Percentiles rank a stretch among this genome's conserved stretches.
phyloP scores from a whole-genome alignment of 1,140 invertebrate species.

The Halictus rubicundus region DNA sequence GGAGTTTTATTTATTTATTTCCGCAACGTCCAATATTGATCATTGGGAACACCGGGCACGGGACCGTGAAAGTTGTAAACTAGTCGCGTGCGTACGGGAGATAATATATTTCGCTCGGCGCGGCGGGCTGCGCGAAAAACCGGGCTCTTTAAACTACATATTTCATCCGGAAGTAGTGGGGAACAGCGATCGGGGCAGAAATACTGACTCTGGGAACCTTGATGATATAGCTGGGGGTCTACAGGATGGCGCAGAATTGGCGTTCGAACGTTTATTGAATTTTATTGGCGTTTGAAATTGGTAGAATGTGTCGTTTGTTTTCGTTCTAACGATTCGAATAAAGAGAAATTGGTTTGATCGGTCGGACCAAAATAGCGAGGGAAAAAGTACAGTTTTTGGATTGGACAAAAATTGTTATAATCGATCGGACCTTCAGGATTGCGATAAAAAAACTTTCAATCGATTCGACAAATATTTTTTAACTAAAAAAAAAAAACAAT shows the following conservation, averaged over 20 bases:
- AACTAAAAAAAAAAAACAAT: too few relatives aligned
- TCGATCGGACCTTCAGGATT: too few relatives aligned
- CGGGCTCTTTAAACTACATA: background rate
- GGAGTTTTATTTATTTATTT: constrained; percentile 42
- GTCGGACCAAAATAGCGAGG: too few relatives aligned
- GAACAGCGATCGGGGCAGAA: background rate
- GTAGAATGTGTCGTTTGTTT: too few relatives aligned
- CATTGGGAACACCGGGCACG: constrained; percentile 8
- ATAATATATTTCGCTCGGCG: constrained; percentile 19
- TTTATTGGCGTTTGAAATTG: too few relatives aligned
- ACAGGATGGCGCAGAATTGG: background rate
- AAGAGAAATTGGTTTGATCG: too few relatives aligned
- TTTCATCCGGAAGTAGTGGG: background rate
- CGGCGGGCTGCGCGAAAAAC: constrained; percentile 10
- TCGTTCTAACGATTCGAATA: too few relatives aligned
- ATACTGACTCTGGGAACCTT: background rate
- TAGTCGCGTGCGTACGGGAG: constrained; percentile 5
- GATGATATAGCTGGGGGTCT: background rate
- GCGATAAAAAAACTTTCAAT: too few relatives aligned
- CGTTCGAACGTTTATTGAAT: too few relatives aligned
- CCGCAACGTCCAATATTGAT: constrained; percentile 17
- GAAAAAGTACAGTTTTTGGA: too few relatives aligned
- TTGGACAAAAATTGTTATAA: too few relatives aligned
- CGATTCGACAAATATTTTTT: too few relatives aligned
- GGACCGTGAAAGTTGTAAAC: constrained; percentile 17